These are phyloP conservation scores for Drosophila algonquin DNA, from an alignment of 2,888 invertebrate genomes.

Conservation along the genomic window DNA sequence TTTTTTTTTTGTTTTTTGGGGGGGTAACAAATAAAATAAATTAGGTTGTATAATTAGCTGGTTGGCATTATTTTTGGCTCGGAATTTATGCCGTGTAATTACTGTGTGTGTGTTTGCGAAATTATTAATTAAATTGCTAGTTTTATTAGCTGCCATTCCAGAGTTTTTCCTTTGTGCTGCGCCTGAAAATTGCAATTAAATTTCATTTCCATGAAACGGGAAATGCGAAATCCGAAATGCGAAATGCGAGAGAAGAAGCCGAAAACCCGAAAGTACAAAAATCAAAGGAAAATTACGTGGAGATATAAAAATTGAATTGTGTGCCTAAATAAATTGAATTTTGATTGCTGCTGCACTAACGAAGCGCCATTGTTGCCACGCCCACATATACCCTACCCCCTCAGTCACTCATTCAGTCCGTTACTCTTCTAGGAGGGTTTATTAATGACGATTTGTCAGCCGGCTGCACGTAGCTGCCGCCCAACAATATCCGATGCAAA, in stretches of 20 bases:
- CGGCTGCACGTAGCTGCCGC: slow-evolving; percentile 45
- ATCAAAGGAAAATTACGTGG: slow-evolving; percentile 20
- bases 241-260: neutral
- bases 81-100: slow-evolving; percentile 32
- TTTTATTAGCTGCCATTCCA: slow-evolving; percentile 41
- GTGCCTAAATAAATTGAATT: slow-evolving; percentile 63
- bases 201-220: slow-evolving; percentile 31
- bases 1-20: slow-evolving; percentile 12
- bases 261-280: slow-evolving; percentile 16
- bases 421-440: slow-evolving; percentile 25
- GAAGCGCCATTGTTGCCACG: slow-evolving; percentile 71
- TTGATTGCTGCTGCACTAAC: slow-evolving; percentile 71
- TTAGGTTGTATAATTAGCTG: slow-evolving; percentile 59
- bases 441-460: slow-evolving; percentile 70
- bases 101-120: slow-evolving; percentile 14
- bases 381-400: slow-evolving; percentile 5
- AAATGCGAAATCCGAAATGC: slow-evolving; percentile 14
- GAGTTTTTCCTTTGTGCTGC: slow-evolving; percentile 31
- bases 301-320: slow-evolving; percentile 58
- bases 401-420: slow-evolving; percentile 29
- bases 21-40: slow-evolving; percentile 45
- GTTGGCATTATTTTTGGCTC: slow-evolving; percentile 35
- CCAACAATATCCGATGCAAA: slow-evolving; percentile 69
- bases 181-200: slow-evolving; percentile 50
- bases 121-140: slow-evolving; percentile 47